Evolutionary conservation across 2,113 vertebrate genomes (phyloP).

Genomic region (Pelobates fuscus): DNA sequence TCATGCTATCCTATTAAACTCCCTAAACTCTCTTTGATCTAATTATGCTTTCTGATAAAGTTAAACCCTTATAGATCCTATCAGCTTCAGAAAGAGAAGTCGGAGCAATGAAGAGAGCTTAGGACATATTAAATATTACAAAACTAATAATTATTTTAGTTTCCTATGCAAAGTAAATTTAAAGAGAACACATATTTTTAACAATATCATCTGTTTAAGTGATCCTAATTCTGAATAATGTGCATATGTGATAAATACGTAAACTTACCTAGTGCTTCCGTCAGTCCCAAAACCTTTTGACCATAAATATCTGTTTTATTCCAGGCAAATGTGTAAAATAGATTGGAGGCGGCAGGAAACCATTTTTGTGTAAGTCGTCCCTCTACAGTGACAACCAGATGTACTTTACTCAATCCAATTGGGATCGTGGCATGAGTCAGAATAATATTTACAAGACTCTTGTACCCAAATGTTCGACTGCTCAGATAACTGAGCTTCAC

Average conservation of each 20-base stretch:
- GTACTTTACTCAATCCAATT: constrained; percentile 86
- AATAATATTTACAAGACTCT: constrained; percentile 87
- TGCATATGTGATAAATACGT: too few species aligned
- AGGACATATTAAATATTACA: too few species aligned
- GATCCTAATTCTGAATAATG: too few species aligned
- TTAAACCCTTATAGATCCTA: too few species aligned
- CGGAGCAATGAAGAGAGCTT: too few species aligned
- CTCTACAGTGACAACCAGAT: constrained; percentile 87
- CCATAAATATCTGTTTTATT: constrained; percentile 98
- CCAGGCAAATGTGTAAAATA: constrained; percentile 91
- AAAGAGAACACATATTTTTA: too few species aligned
- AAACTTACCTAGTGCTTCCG: constrained; percentile 85
- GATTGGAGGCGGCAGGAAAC: constrained; percentile 89
- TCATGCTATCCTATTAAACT: too few species aligned
- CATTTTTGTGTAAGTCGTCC: constrained; percentile 90
- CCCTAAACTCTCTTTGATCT: too few species aligned
- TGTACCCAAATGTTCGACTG: constrained; percentile 89
- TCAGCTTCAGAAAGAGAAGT: too few species aligned
- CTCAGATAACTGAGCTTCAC: constrained; percentile 92
- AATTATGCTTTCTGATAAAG: too few species aligned
- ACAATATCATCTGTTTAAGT: background rate
- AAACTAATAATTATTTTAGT: too few species aligned
- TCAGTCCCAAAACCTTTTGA: constrained; percentile 91
- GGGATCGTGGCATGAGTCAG: constrained; percentile 83
- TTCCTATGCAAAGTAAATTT: too few species aligned